Base-by-base conservation (phyloP, 2,888 invertebrate genomes). In the Pachymerium ferrugineum region DNA sequence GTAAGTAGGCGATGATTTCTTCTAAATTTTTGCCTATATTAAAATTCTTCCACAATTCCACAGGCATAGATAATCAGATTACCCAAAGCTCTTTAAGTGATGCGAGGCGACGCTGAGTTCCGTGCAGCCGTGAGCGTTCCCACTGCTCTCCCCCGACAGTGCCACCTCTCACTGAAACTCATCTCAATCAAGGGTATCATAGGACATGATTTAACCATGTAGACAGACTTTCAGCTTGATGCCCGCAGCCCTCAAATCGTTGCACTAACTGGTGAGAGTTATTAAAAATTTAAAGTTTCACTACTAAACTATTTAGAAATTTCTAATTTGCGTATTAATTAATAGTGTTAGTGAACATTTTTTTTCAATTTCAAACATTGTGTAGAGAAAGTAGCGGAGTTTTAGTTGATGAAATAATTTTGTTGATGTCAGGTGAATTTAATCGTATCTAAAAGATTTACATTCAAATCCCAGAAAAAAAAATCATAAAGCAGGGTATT, bases 31-130 rank as follows among this genome's bases (percentile, higher is more conserved):
- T 47, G 19, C 47, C 19, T 47, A 12, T 33, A 22, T n/a, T 47
- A 47, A 47, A 47, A 47, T 47, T 19, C 12, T 47, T 47, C 47
- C 47, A 19, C 47, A 47, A 47, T 47, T 3, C 47, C 47, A 47
- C 47, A 47, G 47, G 47, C 47, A 47, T 47, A 47, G 47, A 22
- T 47, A 47, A 47, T 47, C 47, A 47, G 47, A 47, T 47, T 47
- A 47, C 47, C 47, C 47, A 47, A 47, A 47, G 47, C 47, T 47
- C 47, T 47, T 47, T 47, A 47, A 47, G 47, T 47, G 47, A 47
- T 47, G 47, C 47, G 47, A 47, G 47, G 47, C 47, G 47, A 47
- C 47, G 47, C 47, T 47, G 47, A 19, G 3, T 47, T 47, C 12
- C 47, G 19, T 3, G 47, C 47, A 47, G 47, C 47, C 47, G 47